Evolutionary conservation across 2,113 vertebrate species (phyloP).

Genomic region (Syngnathus floridae): DNA sequence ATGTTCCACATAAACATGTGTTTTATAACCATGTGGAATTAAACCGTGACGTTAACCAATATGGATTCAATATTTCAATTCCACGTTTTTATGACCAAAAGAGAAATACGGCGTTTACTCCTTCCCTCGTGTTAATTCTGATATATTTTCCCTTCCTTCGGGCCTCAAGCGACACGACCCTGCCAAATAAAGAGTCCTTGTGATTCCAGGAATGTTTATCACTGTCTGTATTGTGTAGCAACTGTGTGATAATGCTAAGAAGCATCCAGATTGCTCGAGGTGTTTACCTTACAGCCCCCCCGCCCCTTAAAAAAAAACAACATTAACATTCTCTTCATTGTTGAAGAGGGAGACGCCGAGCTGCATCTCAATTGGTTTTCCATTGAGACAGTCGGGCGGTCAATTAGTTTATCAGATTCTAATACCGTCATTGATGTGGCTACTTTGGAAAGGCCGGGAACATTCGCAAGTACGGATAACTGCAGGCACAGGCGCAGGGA

Average conservation of each 20-base stretch:
- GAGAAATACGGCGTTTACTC: neutral
- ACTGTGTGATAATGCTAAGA: constrained; percentile 41
- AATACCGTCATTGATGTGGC: constrained; percentile 34
- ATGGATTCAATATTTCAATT: neutral
- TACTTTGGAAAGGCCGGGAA: neutral
- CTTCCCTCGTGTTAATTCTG: neutral
- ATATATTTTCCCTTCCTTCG: neutral
- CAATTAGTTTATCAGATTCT: constrained; percentile 54
- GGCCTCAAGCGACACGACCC: neutral
- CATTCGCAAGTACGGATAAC: neutral
- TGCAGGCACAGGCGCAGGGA: neutral
- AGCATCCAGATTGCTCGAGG: constrained; percentile 17
- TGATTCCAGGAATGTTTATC: constrained; percentile 42
- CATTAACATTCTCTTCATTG: constrained; percentile 63
- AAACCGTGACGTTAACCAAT: neutral
- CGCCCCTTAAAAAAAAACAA: constrained; percentile 23
- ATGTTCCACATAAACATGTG: neutral
- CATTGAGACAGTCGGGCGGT: constrained; percentile 49
- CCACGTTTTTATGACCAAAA: neutral
- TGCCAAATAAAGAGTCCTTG: constrained; percentile 9
- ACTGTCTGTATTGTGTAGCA: constrained; percentile 26
- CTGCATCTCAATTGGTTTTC: constrained; percentile 55
- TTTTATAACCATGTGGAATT: neutral
- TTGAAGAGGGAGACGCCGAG: constrained; percentile 30
- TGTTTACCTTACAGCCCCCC: constrained; percentile 54